Evolutionary conservation across 2,888 invertebrate genomes (phyloP), one percentile per base, ranked within the genome.

Genomic region (Caradrina kadenii): DNA sequence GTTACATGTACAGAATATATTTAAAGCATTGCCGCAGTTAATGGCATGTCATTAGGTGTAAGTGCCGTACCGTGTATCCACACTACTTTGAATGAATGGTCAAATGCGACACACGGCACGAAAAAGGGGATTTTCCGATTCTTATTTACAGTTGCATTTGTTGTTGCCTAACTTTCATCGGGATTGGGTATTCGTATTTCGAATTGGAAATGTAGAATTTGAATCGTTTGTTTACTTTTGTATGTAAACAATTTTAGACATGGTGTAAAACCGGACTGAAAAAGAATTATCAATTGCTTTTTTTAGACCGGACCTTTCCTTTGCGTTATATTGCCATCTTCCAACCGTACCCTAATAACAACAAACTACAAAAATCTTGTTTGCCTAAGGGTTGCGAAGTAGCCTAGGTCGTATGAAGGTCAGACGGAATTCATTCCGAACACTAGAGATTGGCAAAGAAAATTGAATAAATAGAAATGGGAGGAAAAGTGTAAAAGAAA

Each of bases 1-100:
- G 62, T 55, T 69, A 73, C 82, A 63, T 58, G 61, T 22, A 63
- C 60, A 49, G 79, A 70, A 79, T 82, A 82, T 70, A 77, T 74
- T 74, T 80, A 77, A 73, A 84, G 71, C 69, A 73, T 77, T 79
- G 73, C 77, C 75, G 56, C 71, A 59, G 62, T 77, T 82, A 86
- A 84, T 79, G 77, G 76, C 52, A 76, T 74, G 78, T 79, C 68
- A 75, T 87, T 83, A 80, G 68, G 68, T 76, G 67, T 79, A 82
- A 87, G 84, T 87, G 84, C 82, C 61, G 66, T 80, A 77, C 73
- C 80, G 74, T 80, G 79, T 82, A 76, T 77, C 71, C 73, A 73
- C 71, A 73, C 77, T 75, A 74, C 63, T 73, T 69, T 68, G 71
- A 72, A 67, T 69, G 70, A 79, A 66, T 61, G 76, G 81, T 73